Conservation (phyloP, 2,797 vertebrate species). For the Coregonus suidteri region DNA sequence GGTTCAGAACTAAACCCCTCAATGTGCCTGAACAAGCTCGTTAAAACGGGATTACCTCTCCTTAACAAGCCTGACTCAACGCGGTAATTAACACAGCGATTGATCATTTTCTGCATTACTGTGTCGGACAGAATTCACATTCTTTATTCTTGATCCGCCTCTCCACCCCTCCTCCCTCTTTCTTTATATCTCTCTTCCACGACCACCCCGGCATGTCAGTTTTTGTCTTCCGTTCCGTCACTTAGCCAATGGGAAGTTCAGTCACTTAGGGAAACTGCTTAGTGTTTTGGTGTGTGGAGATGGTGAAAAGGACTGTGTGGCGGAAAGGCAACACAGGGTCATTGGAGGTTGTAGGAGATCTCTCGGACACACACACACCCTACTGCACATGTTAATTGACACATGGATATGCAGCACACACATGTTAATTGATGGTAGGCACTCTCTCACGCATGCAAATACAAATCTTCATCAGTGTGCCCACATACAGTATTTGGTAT, state of each 20-base stretch:
- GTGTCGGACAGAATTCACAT: slow-evolving; percentile 26
- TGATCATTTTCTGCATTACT: slow-evolving; percentile 55
- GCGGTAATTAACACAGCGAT: slow-evolving; percentile 50
- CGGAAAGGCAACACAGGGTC: slow-evolving; percentile 10
- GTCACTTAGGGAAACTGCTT: neutral
- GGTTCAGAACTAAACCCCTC: slow-evolving; percentile 2
- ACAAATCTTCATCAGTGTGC: no score
- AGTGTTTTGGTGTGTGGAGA: slow-evolving; percentile 17
- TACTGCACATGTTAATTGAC: no score
- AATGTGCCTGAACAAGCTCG: slow-evolving; percentile 43
- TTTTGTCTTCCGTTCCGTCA: slow-evolving; percentile 7
- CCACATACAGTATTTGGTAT: no score
- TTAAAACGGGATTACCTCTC: slow-evolving; percentile 75
- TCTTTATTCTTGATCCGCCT: slow-evolving; percentile 2
- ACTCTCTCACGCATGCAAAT: no score
- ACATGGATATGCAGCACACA: no score
- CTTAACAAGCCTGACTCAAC: slow-evolving; percentile 42
- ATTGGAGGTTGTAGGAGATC: slow-evolving; percentile 18
- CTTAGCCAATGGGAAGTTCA: neutral
- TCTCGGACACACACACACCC: neutral
- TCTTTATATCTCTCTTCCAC: neutral
- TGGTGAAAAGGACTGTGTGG: slow-evolving; percentile 22
- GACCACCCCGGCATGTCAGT: slow-evolving; percentile 10
- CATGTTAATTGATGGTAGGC: no score
- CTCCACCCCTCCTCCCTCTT: neutral